Evolutionary conservation across 2,888 invertebrate species (phyloP).

Genomic region (Argyresthia goedartella): DNA sequence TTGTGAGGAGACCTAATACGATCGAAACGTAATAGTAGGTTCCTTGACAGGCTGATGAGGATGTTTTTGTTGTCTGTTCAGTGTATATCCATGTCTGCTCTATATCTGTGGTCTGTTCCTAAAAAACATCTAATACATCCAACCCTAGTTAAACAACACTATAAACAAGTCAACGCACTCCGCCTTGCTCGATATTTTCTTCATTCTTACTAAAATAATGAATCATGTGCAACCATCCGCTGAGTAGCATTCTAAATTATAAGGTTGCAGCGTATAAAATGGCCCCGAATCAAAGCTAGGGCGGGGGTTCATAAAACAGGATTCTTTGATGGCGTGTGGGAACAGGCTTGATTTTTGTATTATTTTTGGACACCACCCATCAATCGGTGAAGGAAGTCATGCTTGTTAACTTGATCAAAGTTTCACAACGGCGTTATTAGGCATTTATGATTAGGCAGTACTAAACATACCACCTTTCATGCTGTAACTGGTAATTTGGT

Average conservation of each 20-base stretch:
- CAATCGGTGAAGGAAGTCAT: constrained; percentile 30
- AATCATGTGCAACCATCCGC: not conserved
- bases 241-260: constrained; percentile 34
- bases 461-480: too few relatives aligned
- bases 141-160: too few relatives aligned
- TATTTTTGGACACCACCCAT: constrained; percentile 14
- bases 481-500: too few relatives aligned
- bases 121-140: too few relatives aligned
- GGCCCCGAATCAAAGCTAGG: constrained; percentile 15
- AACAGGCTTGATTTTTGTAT: constrained; percentile 25
- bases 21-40: too few relatives aligned
- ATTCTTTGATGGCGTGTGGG: constrained; percentile 37
- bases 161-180: not conserved
- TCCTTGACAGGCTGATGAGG: too few relatives aligned
- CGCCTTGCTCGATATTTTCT: not conserved
- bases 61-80: too few relatives aligned
- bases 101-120: too few relatives aligned
- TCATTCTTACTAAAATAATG: not conserved
- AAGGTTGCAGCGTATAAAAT: constrained; percentile 45
- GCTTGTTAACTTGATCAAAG: constrained; percentile 15
- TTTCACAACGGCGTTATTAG: not conserved
- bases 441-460: too few relatives aligned
- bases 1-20: too few relatives aligned
- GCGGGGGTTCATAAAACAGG: constrained; percentile 30
- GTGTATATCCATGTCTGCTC: too few relatives aligned